Conservation (phyloP, 2,113 vertebrate species). For the Alethe diademata region DNA sequence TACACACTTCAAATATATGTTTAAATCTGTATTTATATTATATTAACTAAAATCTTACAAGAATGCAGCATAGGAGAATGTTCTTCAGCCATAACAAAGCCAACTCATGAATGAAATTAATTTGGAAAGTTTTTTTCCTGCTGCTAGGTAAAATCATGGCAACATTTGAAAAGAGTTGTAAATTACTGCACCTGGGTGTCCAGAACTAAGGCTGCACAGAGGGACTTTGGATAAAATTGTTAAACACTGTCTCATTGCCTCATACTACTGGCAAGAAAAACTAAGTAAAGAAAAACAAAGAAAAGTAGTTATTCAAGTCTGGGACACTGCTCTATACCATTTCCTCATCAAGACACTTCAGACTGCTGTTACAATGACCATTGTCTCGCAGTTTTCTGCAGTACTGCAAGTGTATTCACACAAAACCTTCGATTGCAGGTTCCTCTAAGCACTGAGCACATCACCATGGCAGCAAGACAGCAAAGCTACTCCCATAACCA, state of each 20-base stretch:
- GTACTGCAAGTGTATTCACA: neutral
- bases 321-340: neutral
- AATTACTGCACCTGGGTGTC: neutral
- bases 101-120: neutral
- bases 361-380: neutral
- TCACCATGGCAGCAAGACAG: neutral
- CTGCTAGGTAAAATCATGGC: neutral
- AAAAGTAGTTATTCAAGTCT: neutral
- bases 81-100: neutral
- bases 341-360: neutral
- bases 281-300: neutral
- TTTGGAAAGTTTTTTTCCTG: neutral
- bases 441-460: rapidly evolving
- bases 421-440: neutral
- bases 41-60: neutral
- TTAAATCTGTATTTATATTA: neutral
- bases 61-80: neutral
- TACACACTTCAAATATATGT: neutral
- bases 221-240: neutral
- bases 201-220: neutral
- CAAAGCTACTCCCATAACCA: neutral
- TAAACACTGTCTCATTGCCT: neutral
- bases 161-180: neutral
- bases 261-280: neutral
- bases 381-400: neutral